These are phyloP conservation scores for Drosophila pruinosa DNA, from an alignment of 1,140 invertebrate genomes.

Conservation along the genomic window DNA sequence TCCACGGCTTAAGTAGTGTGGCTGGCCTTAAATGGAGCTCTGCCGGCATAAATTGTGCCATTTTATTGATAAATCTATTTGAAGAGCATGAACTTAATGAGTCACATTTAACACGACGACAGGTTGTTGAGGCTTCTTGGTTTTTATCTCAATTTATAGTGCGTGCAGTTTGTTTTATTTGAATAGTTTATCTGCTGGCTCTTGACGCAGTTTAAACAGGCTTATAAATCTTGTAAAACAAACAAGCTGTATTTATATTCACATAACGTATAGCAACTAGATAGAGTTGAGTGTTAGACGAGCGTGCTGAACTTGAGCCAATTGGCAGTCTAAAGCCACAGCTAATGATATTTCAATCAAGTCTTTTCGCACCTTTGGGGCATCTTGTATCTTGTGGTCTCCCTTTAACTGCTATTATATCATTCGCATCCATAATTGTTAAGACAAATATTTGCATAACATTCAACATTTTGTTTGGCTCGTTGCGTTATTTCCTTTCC, in stretches of 20 bases:
- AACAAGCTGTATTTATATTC: background rate
- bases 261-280: background rate
- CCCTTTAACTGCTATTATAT: conserved; percentile 12
- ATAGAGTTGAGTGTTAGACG: background rate
- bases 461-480: background rate
- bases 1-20: conserved; percentile 18
- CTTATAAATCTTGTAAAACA: conserved; percentile 26
- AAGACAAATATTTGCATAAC: conserved; percentile 33
- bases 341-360: conserved; percentile 22
- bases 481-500: conserved; percentile 23
- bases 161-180: conserved; percentile 21
- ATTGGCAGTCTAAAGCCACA: background rate
- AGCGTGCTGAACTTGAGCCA: background rate
- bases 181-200: conserved; percentile 28
- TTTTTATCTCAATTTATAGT: conserved; percentile 36
- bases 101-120: conserved; percentile 5
- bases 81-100: conserved; percentile 2
- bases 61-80: conserved; percentile 24
- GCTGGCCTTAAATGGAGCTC: conserved; percentile 8
- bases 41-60: background rate
- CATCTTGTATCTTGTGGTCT: background rate
- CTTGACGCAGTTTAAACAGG: conserved; percentile 18
- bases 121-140: conserved; percentile 4
- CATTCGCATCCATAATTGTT: conserved; percentile 18
- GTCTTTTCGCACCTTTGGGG: conserved; percentile 12